Evolutionary conservation across 2,113 vertebrate genomes (phyloP), one percentile per base, ranked within the genome.

Genomic region (Protobothrops mucrosquamatus): DNA sequence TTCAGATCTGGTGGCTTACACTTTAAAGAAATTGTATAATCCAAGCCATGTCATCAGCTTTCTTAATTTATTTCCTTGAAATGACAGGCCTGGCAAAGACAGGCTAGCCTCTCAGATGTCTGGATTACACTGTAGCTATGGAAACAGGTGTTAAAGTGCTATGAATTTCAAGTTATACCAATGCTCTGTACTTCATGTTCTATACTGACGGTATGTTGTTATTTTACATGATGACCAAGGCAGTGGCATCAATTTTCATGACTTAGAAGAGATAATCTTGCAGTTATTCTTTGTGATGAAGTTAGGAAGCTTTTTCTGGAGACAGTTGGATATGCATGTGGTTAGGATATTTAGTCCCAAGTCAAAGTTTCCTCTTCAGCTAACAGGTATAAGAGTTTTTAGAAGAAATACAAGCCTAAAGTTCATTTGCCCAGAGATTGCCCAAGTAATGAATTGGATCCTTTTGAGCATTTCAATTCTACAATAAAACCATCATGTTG

Each of bases 111-210:
- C 97, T 98, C 97, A 96, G 96, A 98, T 98, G 96, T 98, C 98
- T 98, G 97, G 97, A 98, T 98, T 97, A 97, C 97, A 95, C 96
- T 95, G 98, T 98, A 98, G 96, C 98, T 98, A 98, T 98, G 98
- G 98, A 98, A 98, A 98, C 98, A 98, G 97, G 97, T 98, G 98
- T 98, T 98, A 98, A 98, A 97, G 96, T 97, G 95, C 97, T 96
- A 97, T 96, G 97, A 97, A 98, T 98, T 98, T 98, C 97, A 98
- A 98, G 97, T 98, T 97, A 97, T 96, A 95, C 94, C 94, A 97
- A 96, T 98, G 96, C 96, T 97, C 97, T 96, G 95, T 96, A 97
- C 97, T 97, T 97, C 89, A 96, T 89, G 11, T 97, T 97, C 97
- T 96, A 54, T 96, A 89, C 89, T 93, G 96, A 96, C 85, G 90